Evolutionary conservation across 2,113 vertebrate genomes (phyloP).

Genomic region (Hippocampus abdominalis): DNA sequence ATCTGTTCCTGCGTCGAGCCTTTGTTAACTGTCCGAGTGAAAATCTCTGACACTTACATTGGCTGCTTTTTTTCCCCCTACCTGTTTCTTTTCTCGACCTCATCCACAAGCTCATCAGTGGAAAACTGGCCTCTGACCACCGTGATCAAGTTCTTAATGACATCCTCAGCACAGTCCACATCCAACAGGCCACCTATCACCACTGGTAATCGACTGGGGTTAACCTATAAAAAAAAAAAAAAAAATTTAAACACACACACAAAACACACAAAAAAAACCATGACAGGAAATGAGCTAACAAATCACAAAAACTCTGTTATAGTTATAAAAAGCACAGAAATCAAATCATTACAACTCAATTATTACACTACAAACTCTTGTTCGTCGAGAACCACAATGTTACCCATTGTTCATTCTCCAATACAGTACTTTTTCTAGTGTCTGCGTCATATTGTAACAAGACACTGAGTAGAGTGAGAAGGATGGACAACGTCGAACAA

Average conservation of each 20-base stretch:
- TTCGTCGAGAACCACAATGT: too few species aligned
- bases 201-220: constrained; percentile 86
- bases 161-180: constrained; percentile 90
- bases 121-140: constrained; percentile 90
- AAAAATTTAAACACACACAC: too few species aligned
- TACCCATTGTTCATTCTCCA: not conserved
- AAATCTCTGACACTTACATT: too few species aligned
- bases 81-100: constrained; percentile 94
- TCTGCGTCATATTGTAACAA: not conserved
- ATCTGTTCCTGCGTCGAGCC: too few species aligned
- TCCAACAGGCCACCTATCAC: constrained; percentile 89
- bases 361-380: not conserved
- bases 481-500: not conserved
- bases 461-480: not conserved
- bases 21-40: too few species aligned
- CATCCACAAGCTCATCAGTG: constrained; percentile 88
- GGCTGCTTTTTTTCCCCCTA: constrained; percentile 36
- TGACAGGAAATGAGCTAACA: not conserved
- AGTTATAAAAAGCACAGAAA: too few species aligned
- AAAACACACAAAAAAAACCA: too few species aligned
- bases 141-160: constrained; percentile 90
- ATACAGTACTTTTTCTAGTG: not conserved
- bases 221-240: constrained; percentile 73
- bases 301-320: too few species aligned
- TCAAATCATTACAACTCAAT: not conserved